Evolutionary conservation across 2,113 vertebrate genomes (phyloP).

Genomic region (Corydoras maculifer): DNA sequence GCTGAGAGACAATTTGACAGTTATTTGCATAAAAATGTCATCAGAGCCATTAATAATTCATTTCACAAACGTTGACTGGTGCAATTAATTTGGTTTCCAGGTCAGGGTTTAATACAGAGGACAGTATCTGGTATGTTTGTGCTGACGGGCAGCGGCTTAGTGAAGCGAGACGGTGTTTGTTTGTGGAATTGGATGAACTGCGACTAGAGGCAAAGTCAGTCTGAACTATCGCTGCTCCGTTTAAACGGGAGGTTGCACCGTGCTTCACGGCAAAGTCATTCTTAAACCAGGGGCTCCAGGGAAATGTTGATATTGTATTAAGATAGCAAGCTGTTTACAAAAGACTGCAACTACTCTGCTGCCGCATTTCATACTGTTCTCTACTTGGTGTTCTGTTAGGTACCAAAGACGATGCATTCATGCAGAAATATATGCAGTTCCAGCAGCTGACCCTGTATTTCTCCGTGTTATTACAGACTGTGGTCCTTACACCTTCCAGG

Average conservation of each 20-base stretch:
- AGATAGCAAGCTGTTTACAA: background rate
- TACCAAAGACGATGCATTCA: too few species aligned
- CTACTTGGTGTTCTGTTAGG: too few species aligned
- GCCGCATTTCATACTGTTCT: too few species aligned
- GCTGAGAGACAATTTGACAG: conserved; percentile 2
- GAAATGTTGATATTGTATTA: background rate
- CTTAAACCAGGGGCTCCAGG: background rate
- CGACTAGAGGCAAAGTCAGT: conserved; percentile 9
- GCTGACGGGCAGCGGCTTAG: conserved; percentile 21
- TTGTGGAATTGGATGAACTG: conserved; percentile 28
- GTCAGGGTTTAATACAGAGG: conserved; percentile 12
- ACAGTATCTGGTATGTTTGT: conserved; percentile 9
- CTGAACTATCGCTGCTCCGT: background rate
- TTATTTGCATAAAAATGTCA: conserved; percentile 15
- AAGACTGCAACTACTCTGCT: background rate
- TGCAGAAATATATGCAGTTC: too few species aligned
- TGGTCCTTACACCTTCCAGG: too few species aligned
- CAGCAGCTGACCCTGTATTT: too few species aligned
- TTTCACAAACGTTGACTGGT: conserved; percentile 2
- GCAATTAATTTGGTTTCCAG: conserved; percentile 1
- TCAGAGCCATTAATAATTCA: conserved; percentile 9
- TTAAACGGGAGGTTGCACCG: conserved; percentile 6
- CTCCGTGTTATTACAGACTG: too few species aligned
- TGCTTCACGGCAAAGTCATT: too few species aligned
- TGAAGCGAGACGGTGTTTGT: conserved; percentile 20